Base-by-base conservation (phyloP, 2,797 vertebrate species). In the Peromyscus eremicus region DNA sequence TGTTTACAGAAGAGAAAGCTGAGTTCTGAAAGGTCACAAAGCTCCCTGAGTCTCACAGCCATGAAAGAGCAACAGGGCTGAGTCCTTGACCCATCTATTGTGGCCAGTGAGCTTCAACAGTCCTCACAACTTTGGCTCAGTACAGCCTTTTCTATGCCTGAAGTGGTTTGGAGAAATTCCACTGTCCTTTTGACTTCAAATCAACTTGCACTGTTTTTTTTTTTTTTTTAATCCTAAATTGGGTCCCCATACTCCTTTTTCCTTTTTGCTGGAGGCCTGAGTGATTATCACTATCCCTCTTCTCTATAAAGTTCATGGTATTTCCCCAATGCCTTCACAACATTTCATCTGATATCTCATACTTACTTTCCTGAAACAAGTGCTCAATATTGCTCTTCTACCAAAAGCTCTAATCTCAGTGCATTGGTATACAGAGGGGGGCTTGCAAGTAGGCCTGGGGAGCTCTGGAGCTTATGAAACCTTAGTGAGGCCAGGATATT, bases 211-310 rank as follows among this genome's bases (percentile, higher is more conserved):
- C 23, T 43, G 27, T 76, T 86, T 37, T n/a, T n/a, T n/a, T n/a
- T n/a, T n/a, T n/a, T n/a, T n/a, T n/a, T n/a, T 94, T 90, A 76
- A 81, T 11, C 57, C 27, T 23, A 55, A 52, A 49, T 70, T 82
- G 52, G 27, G 27, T 82, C 75, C 49, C 40, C 32, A 75, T 0
- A 8, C 32, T 85, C 52, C 13, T 13, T 71, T 79, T 71, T 27
- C 37, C 43, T 83, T 92, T 70, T 57, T 97, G 64, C 83, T 86
- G 7, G 55, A 92, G 73, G 62, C 32, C 89, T 93, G 70, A 70
- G 37, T 70, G 64, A 87, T 84, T 57, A 64, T 87, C 3, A 13
- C 9, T 27, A 19, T 55, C 49, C 60, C 27, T 70, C 34, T 80
- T 49, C 32, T 80, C 46, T 68, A 5, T 49, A 71, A 64, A 91